Base-by-base conservation (phyloP, 2,888 invertebrate genomes). In the Dusona sp. region DNA sequence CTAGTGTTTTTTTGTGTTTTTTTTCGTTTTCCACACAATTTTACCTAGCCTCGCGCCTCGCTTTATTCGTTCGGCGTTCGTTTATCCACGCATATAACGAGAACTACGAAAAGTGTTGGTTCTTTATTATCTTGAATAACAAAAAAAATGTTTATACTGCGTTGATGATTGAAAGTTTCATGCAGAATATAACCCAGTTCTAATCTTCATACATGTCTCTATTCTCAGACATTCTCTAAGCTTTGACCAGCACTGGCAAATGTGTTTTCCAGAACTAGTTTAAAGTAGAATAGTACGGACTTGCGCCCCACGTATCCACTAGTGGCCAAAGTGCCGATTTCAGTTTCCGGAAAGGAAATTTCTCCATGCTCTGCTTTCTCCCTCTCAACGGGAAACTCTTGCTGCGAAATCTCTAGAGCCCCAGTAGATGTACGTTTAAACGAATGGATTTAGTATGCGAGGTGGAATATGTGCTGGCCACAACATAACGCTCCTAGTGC, bases 301-400 rank as follows among this genome's bases (percentile, higher is more conserved):
- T 51, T 38, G 38, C 13, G 65, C 48, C 65, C 13, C 77, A 51
- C 65, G 16, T 19, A 38, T 13, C 73, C 13, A 48, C 54, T n/a
- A 7, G 45, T 54, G 70, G 22, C 48, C 42, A 75, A 73, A 83
- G 86, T 83, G 77, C 73, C 80, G 86, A 86, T 83, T 86, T 80
- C 80, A 83, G 83, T 86, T 81, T 73, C 72, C 29, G 68, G 72
- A 73, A 81, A 78, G 73, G 80, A 67, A 74, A 64, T 78, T 67
- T 51, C 79, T 61, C 61, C 29, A 25, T 61, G 29, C n/a, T 48
- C 48, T 36, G 42, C 54, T 33, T 65, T 74, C 45, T 29, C 19
- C 22, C 54, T 57, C 61, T 57, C 57, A 0, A 13, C 74, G 54
- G 54, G 16, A 29, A 75, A 73, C 61, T 72, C 65, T 78, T 54